Evolutionary conservation across 2,113 vertebrate genomes (phyloP), one percentile per base, ranked within the genome.

Genomic region (Sorex araneus): DNA sequence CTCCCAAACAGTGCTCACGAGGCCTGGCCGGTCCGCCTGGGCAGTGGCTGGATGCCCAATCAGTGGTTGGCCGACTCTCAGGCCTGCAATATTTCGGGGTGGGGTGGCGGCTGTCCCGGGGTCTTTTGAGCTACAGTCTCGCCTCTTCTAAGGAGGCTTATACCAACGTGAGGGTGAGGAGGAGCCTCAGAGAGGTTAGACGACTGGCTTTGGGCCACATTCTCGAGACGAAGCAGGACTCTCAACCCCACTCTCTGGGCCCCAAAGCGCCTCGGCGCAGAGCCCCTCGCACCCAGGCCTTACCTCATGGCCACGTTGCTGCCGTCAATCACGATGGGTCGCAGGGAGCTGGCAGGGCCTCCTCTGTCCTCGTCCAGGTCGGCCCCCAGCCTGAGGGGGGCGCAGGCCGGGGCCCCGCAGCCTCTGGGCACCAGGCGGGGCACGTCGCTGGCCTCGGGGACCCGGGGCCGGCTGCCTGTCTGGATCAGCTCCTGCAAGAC

Each of bases 231-330:
- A 23, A 43, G 54, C 3, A 0, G 47, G 50, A 32, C 63, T 57
- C n/a, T 69, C 45, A 32, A 83, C 34, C 9, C 57, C 16, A 8
- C 74, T 6, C 21, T 23, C 1, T 0, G 27, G 27, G 64, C 27
- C n/a, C 90, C 73, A n/a, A 34, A 47, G 32, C 19, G 89, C 77
- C 75, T 23, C 12, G 63, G 27, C 13, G 82, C 13, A 63, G 40
- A 66, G 60, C 2, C 19, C 27, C 40, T 63, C 1, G 57, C 15
- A 21, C 19, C 57, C 57, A 60, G 21, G 43, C 69, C 97, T 97
- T 97, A 99, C 99, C 99, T 99, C 98, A 99, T 99, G 30, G 99
- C 99, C 69, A 99, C 98, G 0, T 99, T 99, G 98, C 99, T 99
- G 81, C 99, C 99, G 0, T 99, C 99, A 0, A 99, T 99, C 64